Evolutionary conservation across 2,797 vertebrate genomes (phyloP).

Genomic region (Epinephelus awoara): DNA sequence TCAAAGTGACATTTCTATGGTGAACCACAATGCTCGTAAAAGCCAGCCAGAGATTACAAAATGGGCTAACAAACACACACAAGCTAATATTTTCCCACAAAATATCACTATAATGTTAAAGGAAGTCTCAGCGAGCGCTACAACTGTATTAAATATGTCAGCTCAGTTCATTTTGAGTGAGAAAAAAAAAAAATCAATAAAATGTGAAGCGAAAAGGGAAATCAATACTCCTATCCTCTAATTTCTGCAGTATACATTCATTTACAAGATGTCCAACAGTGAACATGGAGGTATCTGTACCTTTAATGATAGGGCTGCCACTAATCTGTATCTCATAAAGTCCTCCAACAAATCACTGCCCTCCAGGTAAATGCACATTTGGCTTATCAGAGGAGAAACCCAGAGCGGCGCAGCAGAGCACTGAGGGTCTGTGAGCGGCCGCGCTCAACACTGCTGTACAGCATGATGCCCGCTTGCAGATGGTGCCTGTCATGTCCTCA

Average conservation of each 20-base stretch:
- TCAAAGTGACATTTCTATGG: neutral
- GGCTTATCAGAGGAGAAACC: conserved; percentile 10
- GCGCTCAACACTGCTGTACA: neutral
- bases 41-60: neutral
- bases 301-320: neutral
- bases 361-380: conserved; percentile 21
- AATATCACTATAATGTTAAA: neutral
- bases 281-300: neutral
- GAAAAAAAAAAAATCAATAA: conserved; percentile 17
- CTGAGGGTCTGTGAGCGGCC: neutral
- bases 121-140: neutral
- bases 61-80: neutral
- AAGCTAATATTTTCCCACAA: conserved; percentile 13
- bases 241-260: conserved; percentile 3
- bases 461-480: neutral
- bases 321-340: conserved; percentile 8
- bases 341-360: conserved; percentile 6
- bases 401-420: conserved; percentile 7
- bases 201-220: conserved; percentile 27
- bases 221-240: conserved; percentile 20
- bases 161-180: conserved; percentile 6
- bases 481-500: neutral
- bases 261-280: conserved; percentile 14
- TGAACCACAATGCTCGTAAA: neutral
- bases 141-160: neutral